Evolutionary conservation across 2,888 invertebrate species (phyloP), one percentile per base, ranked within the genome.

Genomic region (Vandiemenella viatica): DNA sequence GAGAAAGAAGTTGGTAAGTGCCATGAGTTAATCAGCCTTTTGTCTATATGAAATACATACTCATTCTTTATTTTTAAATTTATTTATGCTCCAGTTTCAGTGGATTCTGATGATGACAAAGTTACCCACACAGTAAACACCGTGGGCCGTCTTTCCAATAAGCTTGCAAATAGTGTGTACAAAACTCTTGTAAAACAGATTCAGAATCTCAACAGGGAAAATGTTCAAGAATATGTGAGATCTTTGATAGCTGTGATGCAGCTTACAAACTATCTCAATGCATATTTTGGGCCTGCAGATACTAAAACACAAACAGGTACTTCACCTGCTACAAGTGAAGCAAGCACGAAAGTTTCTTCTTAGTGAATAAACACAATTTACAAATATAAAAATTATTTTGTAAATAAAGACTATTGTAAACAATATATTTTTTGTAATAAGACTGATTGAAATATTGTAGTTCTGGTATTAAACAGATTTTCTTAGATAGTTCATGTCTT

Each of bases 111-210:
- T 8, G 72, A 71, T 55, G 82, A 83, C 65, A 80, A 80, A 47
- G 76, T 80, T 16, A 63, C 80, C 55, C 80, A 80, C 66, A 77
- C 81, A 1, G 72, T 80, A 56, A 80, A 82, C 69, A 82, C 80
- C 0, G 79, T 83, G 50, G 81, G 82, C 16, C 70, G 78, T 16
- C 70, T 83, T 56, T 81, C 81, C 58, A 75, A 79, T 50, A 82
- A 81, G 64, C 77, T 81, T 13, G 79, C 80, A 44, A 71, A 79
- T 46, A 74, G 83, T 50, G 77, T 83, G 52, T 82, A 80, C 71
- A 69, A 75, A 58, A 77, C 77, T 63, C 74, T 81, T 55, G 72
- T 77, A 37, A 64, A 67, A 58, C 77, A 77, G 59, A 67, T 81
- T 63, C 72, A 74, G 58, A 60, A 57, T 4, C 49, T 70, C 51